Evolutionary conservation across 2,888 invertebrate genomes (phyloP).

Genomic region (Caenorhabditis auriculariae): DNA sequence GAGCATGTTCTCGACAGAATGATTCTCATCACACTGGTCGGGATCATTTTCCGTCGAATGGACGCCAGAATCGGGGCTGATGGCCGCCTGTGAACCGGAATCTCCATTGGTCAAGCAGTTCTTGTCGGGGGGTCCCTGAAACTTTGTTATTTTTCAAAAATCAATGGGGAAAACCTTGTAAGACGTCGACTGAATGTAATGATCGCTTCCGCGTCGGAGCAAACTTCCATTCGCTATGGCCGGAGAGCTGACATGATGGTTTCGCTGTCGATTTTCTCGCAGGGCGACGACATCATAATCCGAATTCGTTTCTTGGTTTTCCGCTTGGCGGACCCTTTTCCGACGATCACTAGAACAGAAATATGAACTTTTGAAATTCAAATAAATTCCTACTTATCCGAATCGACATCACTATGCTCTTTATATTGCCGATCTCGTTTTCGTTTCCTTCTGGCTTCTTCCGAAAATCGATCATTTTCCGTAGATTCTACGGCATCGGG

Average conservation of each 20-base stretch:
- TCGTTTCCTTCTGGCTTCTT: background rate
- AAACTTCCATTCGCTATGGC: too few relatives aligned
- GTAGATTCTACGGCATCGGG: background rate
- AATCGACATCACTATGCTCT: background rate
- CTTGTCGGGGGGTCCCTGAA: too few relatives aligned
- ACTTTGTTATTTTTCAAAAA: too few relatives aligned
- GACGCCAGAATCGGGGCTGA: constrained; percentile 32
- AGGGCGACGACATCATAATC: too few relatives aligned
- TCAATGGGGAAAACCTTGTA: too few relatives aligned
- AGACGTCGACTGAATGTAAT: too few relatives aligned
- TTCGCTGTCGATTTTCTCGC: too few relatives aligned
- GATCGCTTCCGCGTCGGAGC: too few relatives aligned
- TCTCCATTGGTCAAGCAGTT: too few relatives aligned
- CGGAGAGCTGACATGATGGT: too few relatives aligned
- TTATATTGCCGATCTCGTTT: background rate
- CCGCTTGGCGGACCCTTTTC: background rate
- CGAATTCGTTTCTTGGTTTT: too few relatives aligned
- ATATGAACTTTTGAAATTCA: too few relatives aligned
- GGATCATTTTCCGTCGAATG: constrained; percentile 35
- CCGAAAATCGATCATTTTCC: background rate
- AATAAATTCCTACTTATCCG: constrained; percentile 3
- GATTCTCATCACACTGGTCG: constrained; percentile 18
- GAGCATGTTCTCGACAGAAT: constrained; percentile 17
- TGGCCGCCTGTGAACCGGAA: background rate
- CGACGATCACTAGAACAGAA: constrained; percentile 2